Base-by-base conservation (phyloP, 64 coral and sea anemone genomes). In the Porites australiensis region DNA sequence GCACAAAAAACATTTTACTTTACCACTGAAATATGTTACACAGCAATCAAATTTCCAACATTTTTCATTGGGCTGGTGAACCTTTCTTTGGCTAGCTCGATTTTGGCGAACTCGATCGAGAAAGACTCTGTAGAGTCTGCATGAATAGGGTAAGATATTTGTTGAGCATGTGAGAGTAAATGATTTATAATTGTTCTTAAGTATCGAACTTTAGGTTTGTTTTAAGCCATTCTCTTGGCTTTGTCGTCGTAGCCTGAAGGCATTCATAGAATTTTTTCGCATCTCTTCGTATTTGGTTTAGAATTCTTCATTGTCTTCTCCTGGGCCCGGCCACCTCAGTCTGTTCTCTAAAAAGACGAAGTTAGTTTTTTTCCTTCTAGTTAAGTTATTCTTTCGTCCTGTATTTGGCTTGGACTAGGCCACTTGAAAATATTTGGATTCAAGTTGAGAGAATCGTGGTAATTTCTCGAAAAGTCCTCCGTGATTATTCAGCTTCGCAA, bases 381-480 rank as follows among this genome's bases (percentile, higher is more conserved):
- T 47, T 1, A 55, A 55, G 53, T 50, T 20, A 18, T 0, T 13
- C 13, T 67, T 50, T 23, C 7, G 2, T 1, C 2, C 43, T 21
- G 62, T 64, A 4, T 50, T 84, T 22, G 81, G 81, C 45, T 84
- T 51, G 18, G 81, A 65, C n/a, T 84, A 84, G 68, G 16, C 66
- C 18, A 84, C 48, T 4, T 84, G 43, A n/a, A 84, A 68, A 46
- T 67, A 84, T 2, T 64, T 46, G 10, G 61, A 84, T 47, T 68
- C 16, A 3, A 67, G 18, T 20, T 50, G 81, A 3, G 46, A 18
- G 15, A 67, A 69, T 4, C 46, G 44, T 6, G 50, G 16, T 68
- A 22, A 50, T 14, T 50, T 75, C 18, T 75, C 46, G 50, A 49
- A 13, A 16, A 50, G 18, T 6, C 13, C 45, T 15, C 13, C 6